Percentiles rank a stretch among this genome's conserved stretches.
These are phyloP conservation scores for Dysdera silvatica DNA, from an alignment of 1,140 invertebrate species.

Conservation along the genomic window DNA sequence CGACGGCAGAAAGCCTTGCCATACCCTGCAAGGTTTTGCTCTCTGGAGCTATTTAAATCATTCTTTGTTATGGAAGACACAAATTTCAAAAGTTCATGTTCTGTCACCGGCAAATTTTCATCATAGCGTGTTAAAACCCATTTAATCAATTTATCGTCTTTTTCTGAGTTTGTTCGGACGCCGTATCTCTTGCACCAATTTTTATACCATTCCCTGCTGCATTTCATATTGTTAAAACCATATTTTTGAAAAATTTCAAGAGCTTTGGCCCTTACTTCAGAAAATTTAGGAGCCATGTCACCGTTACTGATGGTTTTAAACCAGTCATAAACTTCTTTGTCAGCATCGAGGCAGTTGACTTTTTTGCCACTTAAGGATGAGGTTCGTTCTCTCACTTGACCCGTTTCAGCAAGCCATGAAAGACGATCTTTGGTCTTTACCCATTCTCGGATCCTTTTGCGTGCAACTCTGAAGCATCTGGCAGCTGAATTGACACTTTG, in stretches of 20 bases:
- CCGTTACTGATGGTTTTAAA: neutral
- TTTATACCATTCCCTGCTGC: constrained; percentile 24
- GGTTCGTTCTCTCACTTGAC: constrained; percentile 13
- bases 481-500: constrained; percentile 23
- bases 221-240: constrained; percentile 23
- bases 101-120: constrained; percentile 17
- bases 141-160: constrained; percentile 21
- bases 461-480: constrained; percentile 21
- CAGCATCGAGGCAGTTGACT: constrained; percentile 20
- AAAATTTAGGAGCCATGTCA: constrained; percentile 12
- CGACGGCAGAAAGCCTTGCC: constrained; percentile 15
- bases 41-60: constrained; percentile 10
- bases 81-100: constrained; percentile 20
- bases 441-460: constrained; percentile 24
- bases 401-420: constrained; percentile 20
- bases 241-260: constrained; percentile 25
- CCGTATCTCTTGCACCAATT: constrained; percentile 27
- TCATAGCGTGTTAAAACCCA: constrained; percentile 25
- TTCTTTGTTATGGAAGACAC: neutral
- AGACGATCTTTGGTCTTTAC: constrained; percentile 22
- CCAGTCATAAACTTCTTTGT: constrained; percentile 27
- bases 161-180: constrained; percentile 13
- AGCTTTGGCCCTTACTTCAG: constrained; percentile 20
- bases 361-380: constrained; percentile 8
- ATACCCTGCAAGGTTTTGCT: constrained; percentile 12